Conservation (phyloP, 2,888 invertebrate genomes). For the Leistus spinibarbis region DNA sequence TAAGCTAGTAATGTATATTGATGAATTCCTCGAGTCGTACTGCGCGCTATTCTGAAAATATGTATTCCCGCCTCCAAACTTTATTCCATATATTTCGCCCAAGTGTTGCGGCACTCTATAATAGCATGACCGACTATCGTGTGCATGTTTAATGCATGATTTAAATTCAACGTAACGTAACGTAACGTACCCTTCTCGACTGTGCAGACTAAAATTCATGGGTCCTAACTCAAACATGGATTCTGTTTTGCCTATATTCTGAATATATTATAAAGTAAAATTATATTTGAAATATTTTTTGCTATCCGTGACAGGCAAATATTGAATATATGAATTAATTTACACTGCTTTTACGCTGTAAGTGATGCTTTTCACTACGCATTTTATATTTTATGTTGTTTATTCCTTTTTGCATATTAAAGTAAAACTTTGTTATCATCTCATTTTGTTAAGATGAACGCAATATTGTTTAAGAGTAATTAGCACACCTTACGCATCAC, state of each 20-base stretch:
- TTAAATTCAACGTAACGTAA: conserved; percentile 13
- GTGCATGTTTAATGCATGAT: conserved; percentile 29
- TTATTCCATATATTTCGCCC: background rate
- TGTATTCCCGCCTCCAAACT: background rate
- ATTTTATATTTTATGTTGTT: no score
- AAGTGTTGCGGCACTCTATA: background rate
- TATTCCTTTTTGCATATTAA: no score
- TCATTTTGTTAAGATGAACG: no score
- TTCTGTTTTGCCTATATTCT: no score
- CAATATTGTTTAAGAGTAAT: no score
- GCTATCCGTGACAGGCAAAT: background rate
- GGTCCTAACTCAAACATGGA: background rate
- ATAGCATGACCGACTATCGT: background rate
- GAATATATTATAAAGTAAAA: background rate
- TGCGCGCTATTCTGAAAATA: background rate
- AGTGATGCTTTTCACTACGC: no score
- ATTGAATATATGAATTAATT: no score
- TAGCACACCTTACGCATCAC: no score
- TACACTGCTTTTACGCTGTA: no score
- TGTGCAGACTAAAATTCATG: conserved; percentile 16
- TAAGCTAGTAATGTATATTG: no score
- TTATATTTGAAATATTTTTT: background rate
- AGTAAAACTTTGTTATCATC: no score
- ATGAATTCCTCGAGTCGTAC: no score
- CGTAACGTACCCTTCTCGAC: background rate